Conservation (phyloP, 1,140 invertebrate genomes). For the Neodiprion fabricii region DNA sequence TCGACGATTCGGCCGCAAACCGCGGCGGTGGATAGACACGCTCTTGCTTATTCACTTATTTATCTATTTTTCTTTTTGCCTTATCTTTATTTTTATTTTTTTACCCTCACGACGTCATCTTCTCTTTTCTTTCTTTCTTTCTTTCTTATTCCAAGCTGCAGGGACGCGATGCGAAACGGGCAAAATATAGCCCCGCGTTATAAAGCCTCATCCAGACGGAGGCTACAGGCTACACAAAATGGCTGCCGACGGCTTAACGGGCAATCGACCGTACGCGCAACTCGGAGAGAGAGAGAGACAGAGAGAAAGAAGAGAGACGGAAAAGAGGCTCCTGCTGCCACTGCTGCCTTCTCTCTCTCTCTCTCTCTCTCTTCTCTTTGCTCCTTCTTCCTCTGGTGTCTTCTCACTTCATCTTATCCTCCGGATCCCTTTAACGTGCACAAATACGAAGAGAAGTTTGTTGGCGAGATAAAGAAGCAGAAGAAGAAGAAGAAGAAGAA, state of each 20-base stretch:
- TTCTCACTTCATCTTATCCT: slow-evolving; percentile 11
- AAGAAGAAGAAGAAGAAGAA: not conserved
- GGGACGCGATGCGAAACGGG: not conserved
- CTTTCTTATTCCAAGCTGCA: not conserved
- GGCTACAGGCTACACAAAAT: slow-evolving; percentile 51
- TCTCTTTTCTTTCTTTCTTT: not conserved
- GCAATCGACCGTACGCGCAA: slow-evolving; percentile 52
- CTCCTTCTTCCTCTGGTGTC: not conserved
- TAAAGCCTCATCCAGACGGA: not conserved
- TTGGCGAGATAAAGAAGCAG: not conserved
- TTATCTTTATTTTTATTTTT: not conserved
- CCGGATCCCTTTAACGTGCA: not conserved
- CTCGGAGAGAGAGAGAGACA: slow-evolving; percentile 21
- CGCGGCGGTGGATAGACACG: no score
- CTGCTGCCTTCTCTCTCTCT: slow-evolving; percentile 18
- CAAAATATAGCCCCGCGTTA: not conserved
- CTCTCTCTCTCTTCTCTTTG: slow-evolving; percentile 22
- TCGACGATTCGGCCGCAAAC: no score
- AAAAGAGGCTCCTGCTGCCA: not conserved
- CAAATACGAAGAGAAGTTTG: slow-evolving; percentile 20
- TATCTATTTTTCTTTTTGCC: not conserved
- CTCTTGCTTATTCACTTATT: not conserved
- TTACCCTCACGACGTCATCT: not conserved
- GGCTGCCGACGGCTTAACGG: slow-evolving; percentile 43
- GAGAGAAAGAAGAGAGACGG: not conserved